Percentiles rank a stretch among this genome's conserved stretches.
Evolutionary conservation across 2,113 vertebrate species (phyloP).

Genomic region (Corythornis madagascariensis): DNA sequence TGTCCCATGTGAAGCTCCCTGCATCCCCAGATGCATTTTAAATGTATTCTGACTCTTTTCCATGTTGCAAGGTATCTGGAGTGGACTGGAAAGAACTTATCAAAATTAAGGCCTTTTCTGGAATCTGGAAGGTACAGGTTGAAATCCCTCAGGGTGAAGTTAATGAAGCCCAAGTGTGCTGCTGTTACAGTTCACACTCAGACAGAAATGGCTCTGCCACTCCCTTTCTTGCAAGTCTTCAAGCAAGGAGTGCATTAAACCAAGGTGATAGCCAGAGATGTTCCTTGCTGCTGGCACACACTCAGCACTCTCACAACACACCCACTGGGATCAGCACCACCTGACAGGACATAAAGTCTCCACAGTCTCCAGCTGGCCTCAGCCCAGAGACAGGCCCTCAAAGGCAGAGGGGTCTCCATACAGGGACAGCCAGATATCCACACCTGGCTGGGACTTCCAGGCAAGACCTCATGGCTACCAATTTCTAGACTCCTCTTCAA

Average conservation of each 20-base stretch:
- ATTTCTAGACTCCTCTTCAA: conserved; percentile 13
- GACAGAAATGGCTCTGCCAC: not conserved
- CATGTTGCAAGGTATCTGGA: not conserved
- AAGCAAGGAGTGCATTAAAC: not conserved
- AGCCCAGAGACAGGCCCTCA: not conserved
- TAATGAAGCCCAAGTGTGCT: not conserved
- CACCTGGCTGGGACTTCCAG: not conserved
- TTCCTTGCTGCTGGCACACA: not conserved
- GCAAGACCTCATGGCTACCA: not conserved
- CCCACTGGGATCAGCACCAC: not conserved
- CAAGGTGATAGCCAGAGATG: not conserved
- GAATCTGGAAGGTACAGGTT: not conserved
- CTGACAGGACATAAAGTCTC: not conserved
- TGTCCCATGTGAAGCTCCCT: not conserved
- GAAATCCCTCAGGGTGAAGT: not conserved
- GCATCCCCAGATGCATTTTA: not conserved
- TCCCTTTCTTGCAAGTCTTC: not conserved
- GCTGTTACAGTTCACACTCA: not conserved
- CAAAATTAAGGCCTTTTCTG: not conserved
- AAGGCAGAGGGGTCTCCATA: not conserved
- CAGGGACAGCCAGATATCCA: fast-evolving
- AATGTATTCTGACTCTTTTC: not conserved
- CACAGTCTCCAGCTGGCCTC: not conserved
- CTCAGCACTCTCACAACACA: not conserved
- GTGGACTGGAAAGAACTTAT: not conserved